phyloP scores from a whole-genome alignment of 2,797 vertebrate species.

The Pygocentrus nattereri region DNA sequence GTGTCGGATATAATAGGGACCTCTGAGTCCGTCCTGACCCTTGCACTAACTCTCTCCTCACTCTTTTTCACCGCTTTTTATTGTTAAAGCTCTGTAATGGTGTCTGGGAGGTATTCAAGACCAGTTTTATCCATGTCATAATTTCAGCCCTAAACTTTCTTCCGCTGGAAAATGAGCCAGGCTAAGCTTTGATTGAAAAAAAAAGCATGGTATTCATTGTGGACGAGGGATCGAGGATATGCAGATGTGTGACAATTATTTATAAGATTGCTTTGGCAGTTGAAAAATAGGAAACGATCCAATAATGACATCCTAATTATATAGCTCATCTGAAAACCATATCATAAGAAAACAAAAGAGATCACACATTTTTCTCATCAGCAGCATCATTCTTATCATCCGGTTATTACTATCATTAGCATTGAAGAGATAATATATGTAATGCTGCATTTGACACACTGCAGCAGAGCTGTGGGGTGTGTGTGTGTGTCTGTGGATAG shows the following conservation, averaged over 20 bases:
- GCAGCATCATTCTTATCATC: conserved; percentile 19
- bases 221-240: neutral
- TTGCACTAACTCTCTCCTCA: conserved; percentile 24
- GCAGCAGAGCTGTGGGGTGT: conserved; percentile 5
- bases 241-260: conserved; percentile 37
- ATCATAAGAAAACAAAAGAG: conserved; percentile 37
- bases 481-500: conserved; percentile 18
- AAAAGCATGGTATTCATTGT: neutral
- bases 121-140: conserved; percentile 25
- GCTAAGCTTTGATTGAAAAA: neutral
- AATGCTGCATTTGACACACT: conserved; percentile 11
- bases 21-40: conserved; percentile 41
- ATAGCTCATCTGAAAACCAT: conserved; percentile 20
- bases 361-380: conserved; percentile 16
- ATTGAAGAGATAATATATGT: conserved; percentile 33
- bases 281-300: conserved; percentile 25
- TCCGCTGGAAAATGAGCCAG: neutral
- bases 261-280: conserved; percentile 21
- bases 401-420: conserved; percentile 33
- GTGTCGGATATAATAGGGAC: conserved; percentile 52
- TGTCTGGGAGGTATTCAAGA: conserved; percentile 13
- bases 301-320: conserved; percentile 40
- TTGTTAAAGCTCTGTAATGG: conserved; percentile 46
- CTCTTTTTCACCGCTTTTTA: conserved; percentile 20
- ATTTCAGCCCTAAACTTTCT: conserved; percentile 7